A percentile compares a stretch with the other conserved stretches of the same genome.
phyloP scores from a whole-genome alignment of 1,140 invertebrate genomes.

The Drosophila pruinosa region DNA sequence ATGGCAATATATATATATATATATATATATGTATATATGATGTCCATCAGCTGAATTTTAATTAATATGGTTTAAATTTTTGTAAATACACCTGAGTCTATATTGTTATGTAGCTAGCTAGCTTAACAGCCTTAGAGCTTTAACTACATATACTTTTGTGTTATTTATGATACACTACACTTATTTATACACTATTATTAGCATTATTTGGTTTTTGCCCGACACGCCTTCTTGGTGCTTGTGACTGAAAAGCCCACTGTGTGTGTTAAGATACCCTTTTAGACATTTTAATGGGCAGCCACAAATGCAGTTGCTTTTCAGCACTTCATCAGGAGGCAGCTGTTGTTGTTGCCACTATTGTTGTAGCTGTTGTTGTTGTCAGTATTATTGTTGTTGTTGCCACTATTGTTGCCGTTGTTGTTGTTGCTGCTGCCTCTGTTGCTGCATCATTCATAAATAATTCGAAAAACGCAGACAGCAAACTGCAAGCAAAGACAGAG shows the following conservation, averaged over 20 bases:
- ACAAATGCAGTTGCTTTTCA: conserved; percentile 4
- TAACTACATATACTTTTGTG: too few relatives aligned
- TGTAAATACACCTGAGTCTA: too few relatives aligned
- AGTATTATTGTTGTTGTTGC: neutral
- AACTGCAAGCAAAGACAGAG: neutral
- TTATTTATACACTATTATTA: neutral
- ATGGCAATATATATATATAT: too few relatives aligned
- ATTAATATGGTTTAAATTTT: too few relatives aligned
- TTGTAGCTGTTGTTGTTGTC: conserved; percentile 37
- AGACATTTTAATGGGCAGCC: neutral
- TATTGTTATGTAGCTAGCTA: too few relatives aligned
- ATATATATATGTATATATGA: too few relatives aligned
- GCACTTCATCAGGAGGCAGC: conserved; percentile 40
- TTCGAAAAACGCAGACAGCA: conserved; percentile 30
- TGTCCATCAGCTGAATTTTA: too few relatives aligned
- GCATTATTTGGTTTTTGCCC: neutral
- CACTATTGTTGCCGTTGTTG: conserved; percentile 26
- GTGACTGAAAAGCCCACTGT: neutral
- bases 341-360: neutral
- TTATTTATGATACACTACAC: too few relatives aligned
- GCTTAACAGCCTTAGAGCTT: too few relatives aligned
- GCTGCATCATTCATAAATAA: conserved; percentile 74
- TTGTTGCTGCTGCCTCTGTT: conserved; percentile 26
- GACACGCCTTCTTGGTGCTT: neutral
- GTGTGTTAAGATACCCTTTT: neutral